phyloP scores from a whole-genome alignment of 2,113 vertebrate species.

The Xiphophorus couchianus region DNA sequence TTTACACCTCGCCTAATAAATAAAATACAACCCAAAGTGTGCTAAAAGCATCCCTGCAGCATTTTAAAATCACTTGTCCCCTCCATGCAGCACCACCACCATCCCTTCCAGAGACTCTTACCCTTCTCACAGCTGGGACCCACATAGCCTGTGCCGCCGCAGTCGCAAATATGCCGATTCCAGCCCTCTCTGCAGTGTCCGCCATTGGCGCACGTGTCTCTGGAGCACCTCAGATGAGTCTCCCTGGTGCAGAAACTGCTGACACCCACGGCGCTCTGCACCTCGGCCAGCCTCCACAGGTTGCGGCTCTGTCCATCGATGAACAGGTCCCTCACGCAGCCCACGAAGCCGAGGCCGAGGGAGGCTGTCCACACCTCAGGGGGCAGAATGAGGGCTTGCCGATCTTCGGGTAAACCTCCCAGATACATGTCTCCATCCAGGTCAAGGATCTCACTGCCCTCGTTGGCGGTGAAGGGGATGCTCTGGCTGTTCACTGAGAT shows the following conservation, averaged over 20 bases:
- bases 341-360: slow-evolving; percentile 89
- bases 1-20: slow-evolving; percentile 52
- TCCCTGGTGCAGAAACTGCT: slow-evolving; percentile 88
- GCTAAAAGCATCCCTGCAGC: slow-evolving; percentile 62
- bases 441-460: slow-evolving; percentile 92
- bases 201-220: slow-evolving; percentile 85
- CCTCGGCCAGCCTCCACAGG: slow-evolving; percentile 86
- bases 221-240: slow-evolving; percentile 84
- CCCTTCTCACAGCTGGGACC: slow-evolving; percentile 88
- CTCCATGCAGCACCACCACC: neutral
- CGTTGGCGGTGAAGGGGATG: slow-evolving; percentile 87
- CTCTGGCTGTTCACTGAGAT: slow-evolving; percentile 91
- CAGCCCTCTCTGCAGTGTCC: slow-evolving; percentile 90
- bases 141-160: slow-evolving; percentile 87
- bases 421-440: slow-evolving; percentile 92
- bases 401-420: slow-evolving; percentile 88
- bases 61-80: slow-evolving; percentile 29
- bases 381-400: slow-evolving; percentile 82
- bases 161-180: slow-evolving; percentile 94
- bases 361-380: slow-evolving; percentile 91
- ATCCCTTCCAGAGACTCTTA: slow-evolving; percentile 63
- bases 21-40: slow-evolving; percentile 57
- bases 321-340: slow-evolving; percentile 91
- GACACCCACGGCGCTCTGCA: slow-evolving; percentile 82
- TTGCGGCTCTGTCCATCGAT: slow-evolving; percentile 91